Evolutionary conservation across 2,797 vertebrate genomes (phyloP), one percentile per base, ranked within the genome.

Genomic region (Cyclopterus lumpus): DNA sequence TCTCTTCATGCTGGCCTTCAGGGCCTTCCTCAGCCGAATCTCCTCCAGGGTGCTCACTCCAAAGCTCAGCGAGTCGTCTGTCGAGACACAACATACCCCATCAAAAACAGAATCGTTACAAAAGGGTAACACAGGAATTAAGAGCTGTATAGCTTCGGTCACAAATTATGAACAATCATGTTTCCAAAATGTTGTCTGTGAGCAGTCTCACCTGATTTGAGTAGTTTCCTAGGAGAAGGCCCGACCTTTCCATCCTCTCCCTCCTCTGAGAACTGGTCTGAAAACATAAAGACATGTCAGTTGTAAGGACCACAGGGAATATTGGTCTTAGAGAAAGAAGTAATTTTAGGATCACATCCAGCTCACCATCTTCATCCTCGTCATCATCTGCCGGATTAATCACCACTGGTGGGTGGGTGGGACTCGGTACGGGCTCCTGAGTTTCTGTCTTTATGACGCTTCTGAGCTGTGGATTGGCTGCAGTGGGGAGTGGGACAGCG

Each of bases 331-430:
- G 16, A n/a, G 10, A 28, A 26, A 28, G 0, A 28, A 34, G 1
- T 1, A 0, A 71, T 53, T 71, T 7, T 22, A 1, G 54, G 0
- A 60, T 16, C 6, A 58, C 40, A 26, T 30, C 10, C 5, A 48
- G 8, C 80, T 87, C 77, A 94, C 94, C 94, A 94, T 98, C 98
- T 81, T 99, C 98, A 57, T 99, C 98, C 77, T 98, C 97, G 18
- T 99, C 97, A 36, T 99, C 98, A 73, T 99, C 98, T 2, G 96
- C 96, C 75, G 98, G 96, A 53, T 98, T 99, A 73, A 99, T 99
- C 9, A 99, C 98, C 24, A 99, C 97, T 0, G 98, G 98, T 59
- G 98, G 98, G 54, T 99, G 98, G 2, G 98, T 99, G 44, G 98
- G 98, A 51, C 98, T 99, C 0, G 97, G 98, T 0, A 99, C 97